A percentile compares a stretch with the other conserved stretches of the same genome.
Evolutionary conservation across 2,113 vertebrate species (phyloP).

Genomic region (Paraplagusia blochii): DNA sequence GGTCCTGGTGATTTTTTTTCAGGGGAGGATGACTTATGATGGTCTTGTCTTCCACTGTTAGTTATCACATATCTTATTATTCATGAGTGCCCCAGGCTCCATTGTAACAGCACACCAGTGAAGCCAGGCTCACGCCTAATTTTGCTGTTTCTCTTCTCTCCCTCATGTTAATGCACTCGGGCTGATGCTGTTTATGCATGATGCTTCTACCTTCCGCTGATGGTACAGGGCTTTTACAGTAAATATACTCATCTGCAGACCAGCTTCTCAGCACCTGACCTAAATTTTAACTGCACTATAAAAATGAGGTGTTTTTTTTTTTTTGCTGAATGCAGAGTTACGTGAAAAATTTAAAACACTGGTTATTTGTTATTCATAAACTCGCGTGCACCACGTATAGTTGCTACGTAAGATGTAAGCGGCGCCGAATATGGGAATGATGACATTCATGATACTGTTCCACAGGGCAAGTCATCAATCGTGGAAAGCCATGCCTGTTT

Average conservation of each 20-base stretch:
- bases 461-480: no score
- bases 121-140: conserved; percentile 63
- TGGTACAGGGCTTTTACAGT: conserved; percentile 18
- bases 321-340: conserved; percentile 8
- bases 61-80: conserved; percentile 64
- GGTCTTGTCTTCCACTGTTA: conserved; percentile 34
- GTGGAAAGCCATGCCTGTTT: no score
- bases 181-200: conserved; percentile 18
- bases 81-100: conserved; percentile 54
- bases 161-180: conserved; percentile 37
- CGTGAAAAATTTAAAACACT: conserved; percentile 9
- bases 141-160: conserved; percentile 54
- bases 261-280: conserved; percentile 55
- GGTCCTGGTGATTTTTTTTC: conserved; percentile 8
- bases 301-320: conserved; percentile 13
- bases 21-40: conserved; percentile 25
- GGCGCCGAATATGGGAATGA: no score
- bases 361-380: conserved; percentile 2
- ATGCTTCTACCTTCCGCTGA: conserved; percentile 40
- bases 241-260: conserved; percentile 37
- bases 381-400: not conserved
- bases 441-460: no score
- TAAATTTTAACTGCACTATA: conserved; percentile 38
- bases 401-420: no score
- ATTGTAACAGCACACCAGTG: conserved; percentile 55